A percentile compares a stretch with the other conserved stretches of the same genome.
Evolutionary conservation across 2,113 vertebrate genomes (phyloP).

Genomic region (Peucedramus taeniatus): DNA sequence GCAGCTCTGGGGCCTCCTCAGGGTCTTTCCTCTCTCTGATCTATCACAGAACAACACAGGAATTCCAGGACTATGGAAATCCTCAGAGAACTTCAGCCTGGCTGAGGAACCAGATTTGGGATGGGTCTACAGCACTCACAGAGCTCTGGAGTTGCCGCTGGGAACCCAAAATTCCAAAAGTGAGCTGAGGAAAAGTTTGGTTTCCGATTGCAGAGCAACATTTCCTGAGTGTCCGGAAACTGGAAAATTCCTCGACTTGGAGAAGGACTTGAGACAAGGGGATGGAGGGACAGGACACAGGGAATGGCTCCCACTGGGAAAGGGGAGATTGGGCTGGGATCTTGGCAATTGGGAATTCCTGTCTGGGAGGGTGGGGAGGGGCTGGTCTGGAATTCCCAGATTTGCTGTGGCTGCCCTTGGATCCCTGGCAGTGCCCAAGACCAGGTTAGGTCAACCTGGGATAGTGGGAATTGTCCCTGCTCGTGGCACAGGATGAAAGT

Average conservation of each 20-base stretch:
- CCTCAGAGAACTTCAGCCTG: background rate
- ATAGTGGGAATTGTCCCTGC: fast-evolving
- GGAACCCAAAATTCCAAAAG: background rate
- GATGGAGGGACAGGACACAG: fast-evolving
- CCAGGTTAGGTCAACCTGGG: fast-evolving
- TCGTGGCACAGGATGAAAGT: fast-evolving
- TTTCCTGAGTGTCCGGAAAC: background rate
- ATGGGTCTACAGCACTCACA: fast-evolving
- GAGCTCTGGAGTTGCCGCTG: background rate
- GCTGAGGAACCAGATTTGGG: background rate
- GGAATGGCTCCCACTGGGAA: background rate
- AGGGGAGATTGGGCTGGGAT: background rate
- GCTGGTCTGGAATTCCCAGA: background rate
- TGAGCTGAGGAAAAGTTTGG: background rate
- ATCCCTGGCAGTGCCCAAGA: background rate
- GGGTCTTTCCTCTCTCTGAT: background rate
- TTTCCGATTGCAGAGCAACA: background rate
- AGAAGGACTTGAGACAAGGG: background rate
- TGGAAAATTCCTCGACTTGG: background rate
- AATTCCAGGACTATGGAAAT: background rate
- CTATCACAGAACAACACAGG: background rate
- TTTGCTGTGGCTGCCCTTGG: background rate
- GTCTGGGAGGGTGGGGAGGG: background rate
- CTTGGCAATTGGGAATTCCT: background rate
- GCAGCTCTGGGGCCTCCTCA: fast-evolving